A percentile compares a stretch with the other conserved stretches of the same genome.
Conservation (phyloP, 2,797 vertebrate species). For the Anguilla megastoma region DNA sequence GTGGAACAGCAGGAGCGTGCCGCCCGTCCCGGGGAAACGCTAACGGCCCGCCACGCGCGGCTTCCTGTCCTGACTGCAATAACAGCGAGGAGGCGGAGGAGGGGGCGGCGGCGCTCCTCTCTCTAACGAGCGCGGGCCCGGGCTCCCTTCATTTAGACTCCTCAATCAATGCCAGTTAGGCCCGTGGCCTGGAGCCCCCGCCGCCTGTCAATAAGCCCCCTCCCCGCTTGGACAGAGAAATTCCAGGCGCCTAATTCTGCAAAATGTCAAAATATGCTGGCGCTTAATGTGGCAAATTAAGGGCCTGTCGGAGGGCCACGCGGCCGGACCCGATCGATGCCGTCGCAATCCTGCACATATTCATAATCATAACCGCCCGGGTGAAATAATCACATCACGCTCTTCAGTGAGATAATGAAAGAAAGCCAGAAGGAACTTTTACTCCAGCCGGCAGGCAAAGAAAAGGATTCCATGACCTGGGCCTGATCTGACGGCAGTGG, state of each 20-base stretch:
- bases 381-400: neutral
- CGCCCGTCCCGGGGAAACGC: slow-evolving; percentile 22
- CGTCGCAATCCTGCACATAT: neutral
- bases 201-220: slow-evolving; percentile 32
- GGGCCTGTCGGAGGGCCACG: neutral
- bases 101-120: neutral
- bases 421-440: neutral
- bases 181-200: neutral
- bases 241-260: neutral
- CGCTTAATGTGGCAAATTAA: neutral
- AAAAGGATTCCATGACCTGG: neutral
- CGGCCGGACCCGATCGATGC: neutral
- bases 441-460: neutral
- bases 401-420: neutral
- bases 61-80: slow-evolving; percentile 1
- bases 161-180: slow-evolving; percentile 39
- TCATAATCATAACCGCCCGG: neutral
- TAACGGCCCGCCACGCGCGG: neutral
- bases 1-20: slow-evolving; percentile 23
- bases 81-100: slow-evolving; percentile 25
- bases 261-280: neutral
- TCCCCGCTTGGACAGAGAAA: neutral
- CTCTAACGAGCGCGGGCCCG: slow-evolving; percentile 45
- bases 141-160: slow-evolving; percentile 33
- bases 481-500: neutral